Conservation (phyloP, 2,113 vertebrate species). For the Diadophis punctatus region DNA sequence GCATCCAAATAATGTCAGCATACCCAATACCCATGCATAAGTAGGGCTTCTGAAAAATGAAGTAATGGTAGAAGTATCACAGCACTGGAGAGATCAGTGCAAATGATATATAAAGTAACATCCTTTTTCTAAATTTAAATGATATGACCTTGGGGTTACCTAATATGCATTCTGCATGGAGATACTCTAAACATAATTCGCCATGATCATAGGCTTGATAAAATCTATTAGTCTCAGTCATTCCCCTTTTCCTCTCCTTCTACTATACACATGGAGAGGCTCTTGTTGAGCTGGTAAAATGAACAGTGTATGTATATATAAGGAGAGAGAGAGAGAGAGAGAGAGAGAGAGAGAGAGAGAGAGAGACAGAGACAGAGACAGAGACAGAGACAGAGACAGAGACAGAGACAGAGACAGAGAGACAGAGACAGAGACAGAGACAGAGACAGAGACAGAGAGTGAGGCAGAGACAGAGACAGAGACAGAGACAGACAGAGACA, state of each 20-base stretch:
- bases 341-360: no score
- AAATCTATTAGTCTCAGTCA: neutral
- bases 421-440: no score
- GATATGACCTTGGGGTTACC: neutral
- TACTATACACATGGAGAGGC: neutral
- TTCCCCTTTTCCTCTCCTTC: neutral
- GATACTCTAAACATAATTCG: neutral
- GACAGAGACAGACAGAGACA: no score
- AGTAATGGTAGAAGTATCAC: neutral
- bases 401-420: neutral
- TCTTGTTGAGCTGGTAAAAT: neutral
- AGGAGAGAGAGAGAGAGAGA: neutral
- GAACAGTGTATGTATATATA: neutral
- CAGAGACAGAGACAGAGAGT: neutral
- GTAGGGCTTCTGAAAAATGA: neutral
- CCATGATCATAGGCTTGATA: neutral
- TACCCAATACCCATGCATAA: neutral
- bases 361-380: neutral
- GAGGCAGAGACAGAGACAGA: no score
- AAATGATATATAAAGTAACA: neutral
- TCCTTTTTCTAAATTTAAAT: neutral
- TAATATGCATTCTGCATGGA: neutral
- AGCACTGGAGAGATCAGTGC: neutral
- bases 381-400: neutral
- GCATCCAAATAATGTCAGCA: neutral